Conservation (phyloP, 2,888 invertebrate genomes). For the Ecliptopera silaceata region DNA sequence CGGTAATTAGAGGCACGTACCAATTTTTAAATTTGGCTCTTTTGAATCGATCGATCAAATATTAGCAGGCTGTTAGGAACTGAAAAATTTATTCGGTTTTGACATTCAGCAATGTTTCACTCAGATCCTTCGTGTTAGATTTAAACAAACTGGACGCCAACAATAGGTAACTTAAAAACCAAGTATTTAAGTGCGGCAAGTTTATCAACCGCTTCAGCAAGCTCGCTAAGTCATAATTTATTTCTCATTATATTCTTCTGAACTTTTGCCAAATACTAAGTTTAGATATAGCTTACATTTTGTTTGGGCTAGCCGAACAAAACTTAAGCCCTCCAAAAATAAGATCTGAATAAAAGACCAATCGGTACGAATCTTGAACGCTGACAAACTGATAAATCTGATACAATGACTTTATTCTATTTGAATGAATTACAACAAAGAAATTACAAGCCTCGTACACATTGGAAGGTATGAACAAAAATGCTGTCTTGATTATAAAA, state of each 20-base stretch:
- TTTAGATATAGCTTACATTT: neutral
- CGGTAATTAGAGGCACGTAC: neutral
- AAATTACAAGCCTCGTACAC: neutral
- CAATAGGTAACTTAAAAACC: neutral
- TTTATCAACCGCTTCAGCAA: too few relatives aligned
- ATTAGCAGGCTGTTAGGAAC: neutral
- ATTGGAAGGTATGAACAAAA: neutral
- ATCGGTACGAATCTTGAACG: constrained; percentile 16
- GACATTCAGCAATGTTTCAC: neutral
- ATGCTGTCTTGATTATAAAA: neutral
- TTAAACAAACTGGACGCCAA: constrained; percentile 14
- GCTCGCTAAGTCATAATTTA: too few relatives aligned
- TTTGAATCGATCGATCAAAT: neutral
- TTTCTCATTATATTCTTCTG: too few relatives aligned
- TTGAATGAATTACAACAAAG: neutral
- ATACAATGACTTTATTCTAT: neutral
- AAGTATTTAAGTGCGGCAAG: neutral
- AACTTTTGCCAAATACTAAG: neutral
- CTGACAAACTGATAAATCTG: constrained; percentile 2
- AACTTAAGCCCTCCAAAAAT: constrained; percentile 5
- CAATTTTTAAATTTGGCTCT: neutral
- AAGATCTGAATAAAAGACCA: constrained; percentile 23
- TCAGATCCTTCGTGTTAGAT: neutral
- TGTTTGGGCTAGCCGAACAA: neutral
- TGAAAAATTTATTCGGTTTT: constrained; percentile 26